Evolutionary conservation across 2,888 invertebrate species (phyloP).

Genomic region (Callyntrura guangdongensis): DNA sequence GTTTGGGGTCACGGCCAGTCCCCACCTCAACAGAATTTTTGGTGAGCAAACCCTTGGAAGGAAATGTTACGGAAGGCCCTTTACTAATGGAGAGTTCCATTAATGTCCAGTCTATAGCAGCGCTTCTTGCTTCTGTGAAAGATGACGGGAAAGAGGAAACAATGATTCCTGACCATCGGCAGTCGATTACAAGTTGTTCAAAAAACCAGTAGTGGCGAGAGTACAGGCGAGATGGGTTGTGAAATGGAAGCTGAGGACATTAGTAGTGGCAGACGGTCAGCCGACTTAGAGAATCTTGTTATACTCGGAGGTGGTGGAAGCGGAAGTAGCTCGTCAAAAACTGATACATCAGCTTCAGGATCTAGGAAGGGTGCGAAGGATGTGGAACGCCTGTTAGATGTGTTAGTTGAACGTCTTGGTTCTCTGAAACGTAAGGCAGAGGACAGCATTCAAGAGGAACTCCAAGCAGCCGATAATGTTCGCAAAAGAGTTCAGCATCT

Average conservation of each 20-base stretch:
- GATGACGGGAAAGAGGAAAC: slow-evolving; percentile 53
- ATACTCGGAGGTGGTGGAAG: background rate
- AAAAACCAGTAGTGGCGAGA: background rate
- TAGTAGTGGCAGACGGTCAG: background rate
- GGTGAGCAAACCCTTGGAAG: slow-evolving; percentile 15
- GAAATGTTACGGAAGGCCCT: slow-evolving; percentile 40
- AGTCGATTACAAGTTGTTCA: background rate
- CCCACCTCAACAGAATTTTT: background rate
- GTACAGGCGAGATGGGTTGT: slow-evolving; percentile 31
- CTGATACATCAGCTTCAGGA: background rate
- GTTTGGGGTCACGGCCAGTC: background rate
- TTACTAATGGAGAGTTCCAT: slow-evolving; percentile 59
- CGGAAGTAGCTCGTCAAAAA: background rate
- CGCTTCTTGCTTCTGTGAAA: slow-evolving; percentile 67
- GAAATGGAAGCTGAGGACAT: slow-evolving; percentile 69
- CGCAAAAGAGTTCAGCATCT: slow-evolving; percentile 97
- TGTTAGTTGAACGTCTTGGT: slow-evolving; percentile 95
- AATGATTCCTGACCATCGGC: slow-evolving; percentile 50
- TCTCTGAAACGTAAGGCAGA: slow-evolving; percentile 97
- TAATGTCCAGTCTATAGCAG: slow-evolving; percentile 76
- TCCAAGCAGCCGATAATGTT: slow-evolving; percentile 95
- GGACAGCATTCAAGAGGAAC: slow-evolving; percentile 96
- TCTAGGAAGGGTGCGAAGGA: slow-evolving; percentile 87
- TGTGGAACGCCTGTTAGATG: slow-evolving; percentile 93
- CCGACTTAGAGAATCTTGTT: background rate